These are phyloP conservation scores for Torymus tubicola DNA, from an alignment of 2,888 invertebrate genomes.

Conservation along the genomic window DNA sequence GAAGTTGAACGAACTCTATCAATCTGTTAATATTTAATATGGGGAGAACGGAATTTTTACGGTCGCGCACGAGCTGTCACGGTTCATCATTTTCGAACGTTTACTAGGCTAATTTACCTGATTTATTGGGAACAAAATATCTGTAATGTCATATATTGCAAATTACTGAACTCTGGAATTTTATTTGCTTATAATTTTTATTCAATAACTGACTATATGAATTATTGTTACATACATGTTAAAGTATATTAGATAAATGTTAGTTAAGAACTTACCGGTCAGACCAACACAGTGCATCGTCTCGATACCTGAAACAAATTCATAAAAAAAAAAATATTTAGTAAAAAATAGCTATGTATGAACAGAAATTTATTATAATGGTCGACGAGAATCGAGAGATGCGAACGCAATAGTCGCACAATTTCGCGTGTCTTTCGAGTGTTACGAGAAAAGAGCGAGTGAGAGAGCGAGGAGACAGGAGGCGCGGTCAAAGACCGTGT, in stretches of 20 bases:
- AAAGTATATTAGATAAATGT: too few species aligned
- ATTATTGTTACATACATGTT: too few species aligned
- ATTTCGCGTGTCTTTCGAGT: conserved; percentile 11
- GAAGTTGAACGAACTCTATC: conserved; percentile 38
- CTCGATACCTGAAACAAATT: conserved; percentile 85
- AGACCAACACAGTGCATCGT: conserved; percentile 92
- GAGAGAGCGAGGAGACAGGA: too few species aligned
- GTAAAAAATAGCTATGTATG: conserved; percentile 6
- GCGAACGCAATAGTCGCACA: neutral
- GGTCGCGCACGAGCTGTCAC: neutral
- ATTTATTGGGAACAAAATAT: conserved; percentile 21
- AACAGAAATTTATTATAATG: neutral
- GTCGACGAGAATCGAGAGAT: conserved; percentile 8
- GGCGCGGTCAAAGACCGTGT: conserved; percentile 66
- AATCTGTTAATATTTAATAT: conserved; percentile 1
- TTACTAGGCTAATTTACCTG: conserved; percentile 40
- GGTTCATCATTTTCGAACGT: neutral
- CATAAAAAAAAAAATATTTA: conserved; percentile 63
- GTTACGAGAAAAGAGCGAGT: neutral
- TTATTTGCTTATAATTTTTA: too few species aligned
- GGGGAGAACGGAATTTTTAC: conserved; percentile 22
- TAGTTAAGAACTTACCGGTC: conserved; percentile 83
- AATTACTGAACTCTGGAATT: too few species aligned
- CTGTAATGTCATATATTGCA: conserved; percentile 1
- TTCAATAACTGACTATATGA: too few species aligned